Evolutionary conservation across 2,113 vertebrate genomes (phyloP).

Genomic region (Paradoxurus hermaphroditus): DNA sequence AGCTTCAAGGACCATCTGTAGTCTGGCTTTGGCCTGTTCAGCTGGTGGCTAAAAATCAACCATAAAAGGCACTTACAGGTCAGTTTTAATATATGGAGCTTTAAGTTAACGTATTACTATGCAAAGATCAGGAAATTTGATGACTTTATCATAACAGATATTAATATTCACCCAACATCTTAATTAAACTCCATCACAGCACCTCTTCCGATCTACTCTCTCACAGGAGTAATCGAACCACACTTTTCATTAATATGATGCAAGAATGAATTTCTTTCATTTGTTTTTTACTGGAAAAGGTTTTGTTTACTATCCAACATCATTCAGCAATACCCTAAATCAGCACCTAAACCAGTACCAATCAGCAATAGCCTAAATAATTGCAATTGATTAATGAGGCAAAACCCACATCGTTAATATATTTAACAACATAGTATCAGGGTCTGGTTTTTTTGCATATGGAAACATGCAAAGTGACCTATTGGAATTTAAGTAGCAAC

Average conservation of each 20-base stretch:
- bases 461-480: not conserved
- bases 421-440: not conserved
- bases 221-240: not conserved
- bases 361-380: not conserved
- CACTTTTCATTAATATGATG: not conserved
- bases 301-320: not conserved
- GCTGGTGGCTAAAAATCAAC: slow-evolving; percentile 90
- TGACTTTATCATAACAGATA: not conserved
- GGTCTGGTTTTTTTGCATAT: not conserved
- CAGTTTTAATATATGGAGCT: slow-evolving; percentile 14
- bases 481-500: not conserved
- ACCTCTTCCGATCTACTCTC: not conserved
- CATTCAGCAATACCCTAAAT: not conserved
- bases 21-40: slow-evolving; percentile 95
- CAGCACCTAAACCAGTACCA: not conserved
- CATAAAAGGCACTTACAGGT: slow-evolving; percentile 40
- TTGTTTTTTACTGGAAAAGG: not conserved
- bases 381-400: not conserved
- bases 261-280: not conserved
- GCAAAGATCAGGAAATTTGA: not conserved
- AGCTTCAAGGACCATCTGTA: slow-evolving; percentile 95
- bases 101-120: slow-evolving; percentile 31
- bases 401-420: not conserved
- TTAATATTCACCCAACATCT: not conserved
- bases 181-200: slow-evolving; percentile 5